phyloP scores from a whole-genome alignment of 2,113 vertebrate species.

The Ceyx cyanopectus region DNA sequence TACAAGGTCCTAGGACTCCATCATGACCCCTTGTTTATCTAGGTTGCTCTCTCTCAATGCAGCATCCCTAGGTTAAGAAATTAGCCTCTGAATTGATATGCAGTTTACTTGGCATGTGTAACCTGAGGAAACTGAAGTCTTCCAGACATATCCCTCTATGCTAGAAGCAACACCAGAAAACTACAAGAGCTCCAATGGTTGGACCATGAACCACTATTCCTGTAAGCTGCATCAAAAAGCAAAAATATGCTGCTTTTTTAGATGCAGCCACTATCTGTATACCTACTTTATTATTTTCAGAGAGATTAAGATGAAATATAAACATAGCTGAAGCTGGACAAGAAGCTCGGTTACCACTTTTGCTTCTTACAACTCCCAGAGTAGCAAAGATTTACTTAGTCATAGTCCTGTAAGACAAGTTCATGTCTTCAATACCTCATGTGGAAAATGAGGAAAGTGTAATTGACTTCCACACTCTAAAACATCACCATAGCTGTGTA shows the following conservation, averaged over 20 bases:
- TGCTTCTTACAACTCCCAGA: background rate
- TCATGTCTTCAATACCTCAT: background rate
- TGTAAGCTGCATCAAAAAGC: background rate
- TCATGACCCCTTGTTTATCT: background rate
- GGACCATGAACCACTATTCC: background rate
- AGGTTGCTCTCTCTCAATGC: background rate
- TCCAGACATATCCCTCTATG: background rate
- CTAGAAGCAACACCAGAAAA: background rate
- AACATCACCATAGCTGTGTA: background rate
- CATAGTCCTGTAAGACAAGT: background rate
- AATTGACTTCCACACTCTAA: background rate
- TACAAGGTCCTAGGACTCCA: background rate
- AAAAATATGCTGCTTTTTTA: background rate
- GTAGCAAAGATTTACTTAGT: background rate
- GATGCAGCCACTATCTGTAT: background rate
- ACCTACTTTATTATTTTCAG: background rate
- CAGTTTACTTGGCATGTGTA: background rate
- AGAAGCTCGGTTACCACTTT: background rate
- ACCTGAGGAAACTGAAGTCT: background rate
- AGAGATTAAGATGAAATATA: background rate
- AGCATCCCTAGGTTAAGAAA: background rate
- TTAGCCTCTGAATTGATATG: background rate
- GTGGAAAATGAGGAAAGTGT: background rate
- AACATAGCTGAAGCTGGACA: background rate
- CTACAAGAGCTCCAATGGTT: background rate